phyloP scores from a whole-genome alignment of 1,140 invertebrate species.

The Batillaria attramentaria region DNA sequence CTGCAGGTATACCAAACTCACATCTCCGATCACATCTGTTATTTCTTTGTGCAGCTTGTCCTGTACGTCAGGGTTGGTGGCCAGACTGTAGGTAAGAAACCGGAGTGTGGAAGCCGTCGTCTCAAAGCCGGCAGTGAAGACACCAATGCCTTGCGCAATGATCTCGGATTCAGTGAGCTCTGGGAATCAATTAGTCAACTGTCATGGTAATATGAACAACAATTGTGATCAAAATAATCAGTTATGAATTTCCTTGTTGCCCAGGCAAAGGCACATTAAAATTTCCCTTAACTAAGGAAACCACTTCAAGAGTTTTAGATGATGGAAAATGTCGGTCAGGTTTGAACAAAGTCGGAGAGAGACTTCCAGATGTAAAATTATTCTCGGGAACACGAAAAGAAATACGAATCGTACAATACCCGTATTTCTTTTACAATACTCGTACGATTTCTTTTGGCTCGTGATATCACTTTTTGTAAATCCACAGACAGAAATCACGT shows the following conservation, averaged over 20 bases:
- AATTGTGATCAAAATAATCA: not conserved
- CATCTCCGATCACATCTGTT: constrained; percentile 31
- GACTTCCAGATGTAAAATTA: too few relatives aligned
- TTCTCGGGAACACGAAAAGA: too few relatives aligned
- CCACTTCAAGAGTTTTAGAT: too few relatives aligned
- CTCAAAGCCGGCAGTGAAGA: constrained; percentile 80
- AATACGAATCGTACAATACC: too few relatives aligned
- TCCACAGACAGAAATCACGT: too few relatives aligned
- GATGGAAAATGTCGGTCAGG: too few relatives aligned
- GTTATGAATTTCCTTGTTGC: not conserved
- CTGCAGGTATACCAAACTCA: not conserved
- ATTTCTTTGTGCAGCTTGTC: constrained; percentile 76
- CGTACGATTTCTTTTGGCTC: too few relatives aligned
- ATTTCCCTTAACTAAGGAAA: too few relatives aligned
- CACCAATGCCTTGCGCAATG: constrained; percentile 77
- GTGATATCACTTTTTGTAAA: too few relatives aligned
- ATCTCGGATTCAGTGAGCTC: constrained; percentile 74
- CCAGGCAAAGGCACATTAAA: too few relatives aligned
- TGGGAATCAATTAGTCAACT: not conserved
- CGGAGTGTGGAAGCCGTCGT: constrained; percentile 75
- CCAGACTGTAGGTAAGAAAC: constrained; percentile 76
- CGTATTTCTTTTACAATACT: too few relatives aligned
- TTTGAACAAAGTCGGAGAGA: too few relatives aligned
- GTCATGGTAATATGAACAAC: not conserved
- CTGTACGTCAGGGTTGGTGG: constrained; percentile 76